phyloP scores from a whole-genome alignment of 2,797 vertebrate species.

The Brachyalestes nurse region DNA sequence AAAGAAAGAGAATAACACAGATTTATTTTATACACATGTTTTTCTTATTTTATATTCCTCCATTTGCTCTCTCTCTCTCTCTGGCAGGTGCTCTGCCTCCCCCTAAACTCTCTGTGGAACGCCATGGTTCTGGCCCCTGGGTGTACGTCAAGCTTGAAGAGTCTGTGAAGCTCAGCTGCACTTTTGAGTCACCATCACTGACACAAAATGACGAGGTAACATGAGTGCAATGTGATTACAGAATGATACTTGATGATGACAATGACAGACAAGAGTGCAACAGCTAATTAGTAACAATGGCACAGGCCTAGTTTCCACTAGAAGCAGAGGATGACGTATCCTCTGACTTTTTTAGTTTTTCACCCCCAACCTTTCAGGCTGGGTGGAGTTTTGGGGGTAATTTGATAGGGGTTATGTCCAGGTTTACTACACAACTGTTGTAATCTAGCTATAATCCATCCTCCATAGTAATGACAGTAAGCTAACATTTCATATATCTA shows the following conservation, averaged over 20 bases:
- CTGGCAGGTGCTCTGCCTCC: slow-evolving; percentile 46
- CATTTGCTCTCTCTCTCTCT: neutral
- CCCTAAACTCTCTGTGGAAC: slow-evolving; percentile 41
- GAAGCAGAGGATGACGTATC: too few relatives aligned
- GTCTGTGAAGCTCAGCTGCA: slow-evolving; percentile 46
- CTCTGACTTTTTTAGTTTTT: too few relatives aligned
- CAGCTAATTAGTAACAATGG: too few relatives aligned
- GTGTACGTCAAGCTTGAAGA: slow-evolving; percentile 41
- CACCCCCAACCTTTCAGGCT: too few relatives aligned
- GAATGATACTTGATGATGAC: neutral
- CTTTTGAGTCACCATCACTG: slow-evolving; percentile 18
- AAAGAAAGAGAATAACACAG: neutral
- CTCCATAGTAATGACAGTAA: too few relatives aligned
- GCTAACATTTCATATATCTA: too few relatives aligned
- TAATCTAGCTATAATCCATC: too few relatives aligned
- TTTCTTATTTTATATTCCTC: neutral
- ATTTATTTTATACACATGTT: neutral
- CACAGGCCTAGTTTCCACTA: too few relatives aligned
- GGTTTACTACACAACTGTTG: too few relatives aligned
- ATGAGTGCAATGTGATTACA: neutral
- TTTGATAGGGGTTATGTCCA: too few relatives aligned
- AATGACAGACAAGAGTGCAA: neutral
- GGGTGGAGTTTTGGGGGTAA: too few relatives aligned
- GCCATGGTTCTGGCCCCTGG: neutral
- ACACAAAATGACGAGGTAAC: slow-evolving; percentile 21